Evolutionary conservation across 2,797 vertebrate species (phyloP), one percentile per base, ranked within the genome.

Genomic region (Hypotaenidia philippensis): DNA sequence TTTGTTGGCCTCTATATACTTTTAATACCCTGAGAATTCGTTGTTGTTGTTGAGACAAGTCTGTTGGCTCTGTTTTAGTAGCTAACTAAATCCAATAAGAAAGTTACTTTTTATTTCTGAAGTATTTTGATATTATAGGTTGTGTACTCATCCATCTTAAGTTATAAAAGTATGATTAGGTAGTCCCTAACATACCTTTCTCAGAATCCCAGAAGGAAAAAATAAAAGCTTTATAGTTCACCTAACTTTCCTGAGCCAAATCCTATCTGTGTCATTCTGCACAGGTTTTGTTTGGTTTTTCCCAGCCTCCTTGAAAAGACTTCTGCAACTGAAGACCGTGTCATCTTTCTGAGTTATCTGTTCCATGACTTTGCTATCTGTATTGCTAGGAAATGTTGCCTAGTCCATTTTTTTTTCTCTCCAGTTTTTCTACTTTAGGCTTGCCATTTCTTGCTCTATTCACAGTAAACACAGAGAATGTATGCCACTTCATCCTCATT

Each of bases 341-440:
- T 1, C 10, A 18, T 38, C 27, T 38, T 86, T 88, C 40, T 61
- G 81, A 81, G 9, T 5, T 15, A 38, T 45, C 44, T 74, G 4
- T 16, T 83, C 34, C 10, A 40, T 18, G 11, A 11, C 13, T 83
- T 71, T 47, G 27, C 11, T 50, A 4, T 31, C 8, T 74, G 50
- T 68, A 53, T 20, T 74, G 31, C 83, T 47, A 70, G 19, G n/a
- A 65, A 38, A 32, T 47, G 5, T 45, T 83, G 12, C 57, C 52
- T 32, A 25, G n/a, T 27, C 26, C 11, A n/a, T 20, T 47, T 21
- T 47, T 19, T 36, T 64, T 61, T 2, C 0, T 3, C 3, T 4
- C 12, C 1, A 1, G 1, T 19, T 60, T 71, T 56, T 34, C 40
- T 17, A 5, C 31, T 44, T 78, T 16, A 89, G 31, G 9, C 18